Conservation (phyloP, 2,797 vertebrate species). For the Eleutherodactylus coqui region DNA sequence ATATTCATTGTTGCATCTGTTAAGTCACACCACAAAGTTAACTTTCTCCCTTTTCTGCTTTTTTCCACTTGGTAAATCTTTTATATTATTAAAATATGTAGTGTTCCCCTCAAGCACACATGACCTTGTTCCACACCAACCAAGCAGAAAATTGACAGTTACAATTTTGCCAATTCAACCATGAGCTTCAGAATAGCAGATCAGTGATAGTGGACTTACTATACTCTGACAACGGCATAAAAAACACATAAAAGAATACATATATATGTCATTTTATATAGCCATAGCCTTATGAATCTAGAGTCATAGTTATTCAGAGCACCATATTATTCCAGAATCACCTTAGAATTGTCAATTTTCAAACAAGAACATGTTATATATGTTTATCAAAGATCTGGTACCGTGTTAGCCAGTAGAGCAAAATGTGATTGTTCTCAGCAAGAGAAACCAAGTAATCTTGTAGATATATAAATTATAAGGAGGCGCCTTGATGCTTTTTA, state of each 20-base stretch:
- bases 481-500: no score
- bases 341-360: background rate
- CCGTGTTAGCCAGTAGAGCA: no score
- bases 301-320: background rate
- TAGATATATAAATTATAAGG: no score
- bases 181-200: slow-evolving; percentile 31
- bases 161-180: slow-evolving; percentile 48
- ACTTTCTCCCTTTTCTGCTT: background rate
- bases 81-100: slow-evolving; percentile 32
- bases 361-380: background rate
- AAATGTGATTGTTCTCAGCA: no score
- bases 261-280: background rate
- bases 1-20: slow-evolving; percentile 16
- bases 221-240: background rate
- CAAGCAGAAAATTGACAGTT: slow-evolving; percentile 59
- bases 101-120: slow-evolving; percentile 31
- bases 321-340: background rate
- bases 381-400: no score
- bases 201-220: slow-evolving; percentile 28
- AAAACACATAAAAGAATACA: background rate
- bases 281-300: background rate
- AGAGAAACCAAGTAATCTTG: no score
- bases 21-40: slow-evolving; percentile 15
- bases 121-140: slow-evolving; percentile 35
- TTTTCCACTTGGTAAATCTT: slow-evolving; percentile 14